Evolutionary conservation across 64 coral and sea anemone species (phyloP).

Genomic region (Cladopsammia gracilis): DNA sequence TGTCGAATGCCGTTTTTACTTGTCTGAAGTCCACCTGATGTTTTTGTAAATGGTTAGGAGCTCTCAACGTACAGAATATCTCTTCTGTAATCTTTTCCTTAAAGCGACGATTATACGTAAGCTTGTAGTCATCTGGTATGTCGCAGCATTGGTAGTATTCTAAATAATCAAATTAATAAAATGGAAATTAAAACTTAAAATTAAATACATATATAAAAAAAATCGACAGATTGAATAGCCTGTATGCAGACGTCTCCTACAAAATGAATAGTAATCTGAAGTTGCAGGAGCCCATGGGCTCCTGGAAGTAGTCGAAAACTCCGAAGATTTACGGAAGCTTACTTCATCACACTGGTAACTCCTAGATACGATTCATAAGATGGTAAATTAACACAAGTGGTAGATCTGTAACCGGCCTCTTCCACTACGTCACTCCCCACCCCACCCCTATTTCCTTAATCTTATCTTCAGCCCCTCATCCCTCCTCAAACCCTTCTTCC

Average conservation of each 20-base stretch:
- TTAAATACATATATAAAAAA: no score
- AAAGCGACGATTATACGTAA: conserved; percentile 30
- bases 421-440: no score
- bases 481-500: neutral
- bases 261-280: no score
- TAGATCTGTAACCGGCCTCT: no score
- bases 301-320: no score
- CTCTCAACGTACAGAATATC: conserved; percentile 21
- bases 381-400: no score
- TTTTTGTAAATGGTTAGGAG: neutral
- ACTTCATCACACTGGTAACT: no score
- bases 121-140: neutral
- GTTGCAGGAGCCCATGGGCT: no score
- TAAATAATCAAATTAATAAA: neutral
- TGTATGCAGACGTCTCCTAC: no score
- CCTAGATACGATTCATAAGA: no score
- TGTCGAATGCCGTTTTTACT: neutral
- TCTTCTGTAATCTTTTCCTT: conserved; percentile 17
- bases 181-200: neutral
- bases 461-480: neutral
- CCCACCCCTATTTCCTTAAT: neutral
- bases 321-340: no score
- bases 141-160: conserved; percentile 55
- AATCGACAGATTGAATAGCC: no score
- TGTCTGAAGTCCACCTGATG: neutral